Conservation (phyloP, 1,140 invertebrate species). For the Zaprionus ghesquierei region DNA sequence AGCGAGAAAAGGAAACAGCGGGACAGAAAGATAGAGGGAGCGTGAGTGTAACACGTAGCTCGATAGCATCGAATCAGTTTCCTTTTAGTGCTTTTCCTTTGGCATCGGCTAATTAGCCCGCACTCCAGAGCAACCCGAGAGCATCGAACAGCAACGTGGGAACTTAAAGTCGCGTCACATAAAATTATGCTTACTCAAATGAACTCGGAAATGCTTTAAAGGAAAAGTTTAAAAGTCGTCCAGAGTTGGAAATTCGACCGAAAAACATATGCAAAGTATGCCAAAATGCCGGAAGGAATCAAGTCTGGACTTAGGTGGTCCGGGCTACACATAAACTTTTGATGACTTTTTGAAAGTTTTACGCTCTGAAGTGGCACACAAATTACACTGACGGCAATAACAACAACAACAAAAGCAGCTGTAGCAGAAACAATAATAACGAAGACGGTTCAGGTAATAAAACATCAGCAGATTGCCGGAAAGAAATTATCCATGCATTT, state of each 20-base stretch:
- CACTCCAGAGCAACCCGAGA: conserved; percentile 10
- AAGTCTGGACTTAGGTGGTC: conserved; percentile 50
- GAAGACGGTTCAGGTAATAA: conserved; percentile 14
- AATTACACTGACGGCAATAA: conserved; percentile 51
- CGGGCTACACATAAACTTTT: conserved; percentile 65
- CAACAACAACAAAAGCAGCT: conserved; percentile 21
- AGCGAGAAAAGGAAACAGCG: neutral
- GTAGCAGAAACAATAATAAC: conserved; percentile 17
- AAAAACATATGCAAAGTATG: conserved; percentile 53
- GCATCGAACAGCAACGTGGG: neutral
- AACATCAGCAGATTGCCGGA: conserved; percentile 39
- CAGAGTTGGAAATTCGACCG: conserved; percentile 35
- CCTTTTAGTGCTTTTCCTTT: conserved; percentile 59
- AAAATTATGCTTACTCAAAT: conserved; percentile 53
- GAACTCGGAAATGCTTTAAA: conserved; percentile 49
- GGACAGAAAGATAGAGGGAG: neutral
- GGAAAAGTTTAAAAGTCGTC: conserved; percentile 28
- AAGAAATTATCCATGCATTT: conserved; percentile 22
- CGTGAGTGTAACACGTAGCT: conserved; percentile 45
- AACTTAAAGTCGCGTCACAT: conserved; percentile 55
- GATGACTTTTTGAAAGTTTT: conserved; percentile 78
- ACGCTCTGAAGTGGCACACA: conserved; percentile 58
- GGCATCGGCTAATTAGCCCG: conserved; percentile 60
- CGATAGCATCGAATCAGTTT: conserved; percentile 77
- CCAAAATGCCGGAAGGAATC: conserved; percentile 28